phyloP scores from a whole-genome alignment of 2,113 vertebrate genomes.

The Myocastor coypus region DNA sequence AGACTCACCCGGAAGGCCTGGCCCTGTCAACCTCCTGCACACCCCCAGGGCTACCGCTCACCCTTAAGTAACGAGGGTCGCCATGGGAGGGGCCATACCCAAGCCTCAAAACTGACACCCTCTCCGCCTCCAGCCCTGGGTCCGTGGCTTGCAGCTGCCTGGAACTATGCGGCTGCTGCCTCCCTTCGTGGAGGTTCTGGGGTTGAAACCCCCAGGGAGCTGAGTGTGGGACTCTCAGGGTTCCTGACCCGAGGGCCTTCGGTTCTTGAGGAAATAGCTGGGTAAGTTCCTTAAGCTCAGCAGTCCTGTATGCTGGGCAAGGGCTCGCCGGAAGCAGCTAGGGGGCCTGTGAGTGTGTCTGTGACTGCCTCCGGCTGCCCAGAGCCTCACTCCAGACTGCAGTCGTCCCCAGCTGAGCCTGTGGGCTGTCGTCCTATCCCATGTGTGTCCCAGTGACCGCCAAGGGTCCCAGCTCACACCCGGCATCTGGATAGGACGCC shows the following conservation, averaged over 20 bases:
- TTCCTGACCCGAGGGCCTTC: background rate
- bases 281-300: background rate
- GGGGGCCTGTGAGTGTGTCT: background rate
- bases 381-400: background rate
- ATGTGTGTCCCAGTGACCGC: background rate
- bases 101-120: background rate
- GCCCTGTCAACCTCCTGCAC: background rate
- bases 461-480: background rate
- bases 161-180: background rate
- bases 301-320: background rate
- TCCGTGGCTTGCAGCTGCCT: background rate
- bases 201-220: background rate
- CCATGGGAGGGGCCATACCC: background rate
- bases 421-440: background rate
- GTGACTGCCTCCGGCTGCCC: background rate
- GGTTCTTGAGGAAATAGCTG: background rate
- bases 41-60: background rate
- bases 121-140: background rate
- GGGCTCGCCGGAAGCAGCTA: background rate
- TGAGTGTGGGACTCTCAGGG: background rate
- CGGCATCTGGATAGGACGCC: background rate
- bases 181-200: constrained; percentile 14
- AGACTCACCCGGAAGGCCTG: background rate
- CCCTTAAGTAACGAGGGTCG: background rate
- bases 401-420: background rate